phyloP scores from a whole-genome alignment of 2,113 vertebrate genomes.

The Crotalus helleri region DNA sequence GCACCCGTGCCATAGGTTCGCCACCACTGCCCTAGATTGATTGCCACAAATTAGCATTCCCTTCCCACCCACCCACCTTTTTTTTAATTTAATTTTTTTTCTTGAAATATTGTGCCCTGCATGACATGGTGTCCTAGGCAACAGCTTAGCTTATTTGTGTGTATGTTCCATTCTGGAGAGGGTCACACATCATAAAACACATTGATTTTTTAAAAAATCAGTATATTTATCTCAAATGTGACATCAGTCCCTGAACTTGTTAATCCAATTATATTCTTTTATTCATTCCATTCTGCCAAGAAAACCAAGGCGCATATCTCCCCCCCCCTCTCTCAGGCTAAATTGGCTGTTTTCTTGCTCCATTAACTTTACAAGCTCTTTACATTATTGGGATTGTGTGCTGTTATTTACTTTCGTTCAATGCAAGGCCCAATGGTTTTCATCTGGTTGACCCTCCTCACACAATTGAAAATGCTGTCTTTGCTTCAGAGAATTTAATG shows the following conservation, averaged over 20 bases:
- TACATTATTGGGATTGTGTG: background rate
- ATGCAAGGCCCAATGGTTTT: background rate
- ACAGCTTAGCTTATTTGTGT: background rate
- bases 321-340: background rate
- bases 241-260: background rate
- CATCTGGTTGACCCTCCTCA: background rate
- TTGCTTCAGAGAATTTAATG: conserved; percentile 13
- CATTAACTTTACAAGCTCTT: background rate
- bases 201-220: background rate
- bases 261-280: background rate
- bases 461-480: conserved; percentile 8
- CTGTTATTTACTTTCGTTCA: conserved; percentile 4
- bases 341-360: background rate
- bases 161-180: background rate
- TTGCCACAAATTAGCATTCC: background rate
- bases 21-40: background rate
- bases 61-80: background rate
- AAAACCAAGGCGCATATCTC: background rate
- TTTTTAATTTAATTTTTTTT: background rate
- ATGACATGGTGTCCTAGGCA: background rate
- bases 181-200: background rate
- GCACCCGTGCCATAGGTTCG: too few relatives aligned
- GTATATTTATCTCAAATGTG: background rate
- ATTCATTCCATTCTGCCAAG: background rate
- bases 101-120: background rate